phyloP scores from a whole-genome alignment of 1,140 invertebrate species.

The Heliconius himera region DNA sequence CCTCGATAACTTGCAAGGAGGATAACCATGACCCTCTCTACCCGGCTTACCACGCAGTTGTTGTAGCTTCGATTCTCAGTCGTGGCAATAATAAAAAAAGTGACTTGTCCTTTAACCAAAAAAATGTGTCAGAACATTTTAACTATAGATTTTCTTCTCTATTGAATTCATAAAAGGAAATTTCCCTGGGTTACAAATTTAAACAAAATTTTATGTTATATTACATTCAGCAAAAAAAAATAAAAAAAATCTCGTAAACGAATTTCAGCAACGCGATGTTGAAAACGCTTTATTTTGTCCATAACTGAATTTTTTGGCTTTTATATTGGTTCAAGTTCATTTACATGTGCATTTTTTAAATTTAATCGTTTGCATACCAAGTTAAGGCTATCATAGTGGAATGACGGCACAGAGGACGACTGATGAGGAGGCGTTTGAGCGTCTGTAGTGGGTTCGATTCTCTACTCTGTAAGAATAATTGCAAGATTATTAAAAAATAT shows the following conservation, averaged over 20 bases:
- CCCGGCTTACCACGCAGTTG: too few species aligned
- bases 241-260: neutral
- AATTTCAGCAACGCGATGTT: neutral
- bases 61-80: neutral
- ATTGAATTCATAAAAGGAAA: neutral
- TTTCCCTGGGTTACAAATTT: neutral
- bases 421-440: too few species aligned
- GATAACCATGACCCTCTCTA: too few species aligned
- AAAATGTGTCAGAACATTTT: neutral
- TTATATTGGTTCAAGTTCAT: constrained; percentile 1
- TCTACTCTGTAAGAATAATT: neutral
- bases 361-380: neutral
- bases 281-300: neutral
- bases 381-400: neutral
- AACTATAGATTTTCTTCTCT: neutral
- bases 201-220: neutral
- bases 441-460: neutral
- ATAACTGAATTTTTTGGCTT: neutral
- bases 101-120: neutral
- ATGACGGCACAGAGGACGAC: too few species aligned
- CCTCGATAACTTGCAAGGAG: too few species aligned
- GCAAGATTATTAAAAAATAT: too few species aligned
- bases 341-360: neutral
- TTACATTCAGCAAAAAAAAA: neutral
- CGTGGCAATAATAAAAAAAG: neutral